Base-by-base conservation (phyloP, 2,113 vertebrate genomes). In the Setophaga petechia region DNA sequence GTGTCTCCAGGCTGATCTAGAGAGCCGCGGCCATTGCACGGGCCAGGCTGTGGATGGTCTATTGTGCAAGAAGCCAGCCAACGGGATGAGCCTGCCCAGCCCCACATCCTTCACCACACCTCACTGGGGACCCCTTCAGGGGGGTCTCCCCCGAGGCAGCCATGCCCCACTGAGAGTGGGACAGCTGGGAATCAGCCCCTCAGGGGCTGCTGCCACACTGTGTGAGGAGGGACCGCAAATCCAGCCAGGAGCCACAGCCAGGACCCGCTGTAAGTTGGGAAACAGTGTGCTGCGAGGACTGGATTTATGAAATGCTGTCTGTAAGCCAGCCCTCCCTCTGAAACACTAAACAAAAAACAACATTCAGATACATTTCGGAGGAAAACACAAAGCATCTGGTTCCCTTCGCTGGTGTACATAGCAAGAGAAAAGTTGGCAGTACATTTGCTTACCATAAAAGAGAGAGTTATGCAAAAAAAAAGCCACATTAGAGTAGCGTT, bases 371-470 rank as follows among this genome's bases (percentile, higher is more conserved):
- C 75, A 94, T 97, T 98, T 97, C 13, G 62, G 96, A 97, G 93
- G 97, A 97, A 97, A 98, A 96, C 96, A 95, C 61, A 28, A 96
- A 98, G 98, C 98, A 98, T 98, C 97, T 98, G 98, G 98, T 98
- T 97, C 96, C 97, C 96, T 98, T 97, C 97, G 86, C 95, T 98
- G 97, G 97, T 98, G 96, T 97, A 95, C 98, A 97, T 96, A 97
- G 97, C 97, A 91, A 94, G 95, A 92, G 92, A 98, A 97, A 98
- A 97, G 93, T 94, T 98, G 98, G 98, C 98, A 98, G 97, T 90
- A 98, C 97, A 97, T 97, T 96, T 97, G 96, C 98, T 98, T 97
- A 98, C 98, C 97, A 98, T 97, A 97, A 97, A 98, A 98, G 97
- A 98, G 94, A 95, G 97, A 95, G 93, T 96, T 98, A 93, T 93